Conservation (phyloP, 2,113 vertebrate species). For the Tamias sibiricus region DNA sequence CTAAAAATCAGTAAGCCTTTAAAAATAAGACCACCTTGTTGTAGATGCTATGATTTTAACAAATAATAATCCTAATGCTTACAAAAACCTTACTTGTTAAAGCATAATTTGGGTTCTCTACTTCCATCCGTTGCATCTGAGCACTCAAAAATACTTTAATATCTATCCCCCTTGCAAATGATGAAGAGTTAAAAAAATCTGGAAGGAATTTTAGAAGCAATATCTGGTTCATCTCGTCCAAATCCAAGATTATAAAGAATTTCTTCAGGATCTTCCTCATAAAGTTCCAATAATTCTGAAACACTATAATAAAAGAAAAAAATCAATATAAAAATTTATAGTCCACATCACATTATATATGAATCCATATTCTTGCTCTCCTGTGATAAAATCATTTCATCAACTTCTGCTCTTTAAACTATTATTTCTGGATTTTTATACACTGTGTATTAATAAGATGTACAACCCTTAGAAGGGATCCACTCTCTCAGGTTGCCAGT, state of each 20-base stretch:
- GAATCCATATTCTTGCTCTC: slow-evolving; percentile 30
- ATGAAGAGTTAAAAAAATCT: slow-evolving; percentile 95
- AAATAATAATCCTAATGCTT: slow-evolving; percentile 21
- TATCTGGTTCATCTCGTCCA: slow-evolving; percentile 97
- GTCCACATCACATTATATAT: background rate
- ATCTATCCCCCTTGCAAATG: slow-evolving; percentile 96
- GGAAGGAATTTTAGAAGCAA: slow-evolving; percentile 95
- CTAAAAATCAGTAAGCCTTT: slow-evolving; percentile 33
- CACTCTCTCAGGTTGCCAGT: background rate
- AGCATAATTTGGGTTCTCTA: slow-evolving; percentile 98
- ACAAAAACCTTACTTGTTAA: slow-evolving; percentile 94
- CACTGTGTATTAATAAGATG: background rate
- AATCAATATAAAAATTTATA: background rate
- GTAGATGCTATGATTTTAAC: background rate
- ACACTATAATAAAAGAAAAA: slow-evolving; percentile 88
- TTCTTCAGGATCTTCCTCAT: slow-evolving; percentile 98
- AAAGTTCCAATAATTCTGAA: slow-evolving; percentile 97
- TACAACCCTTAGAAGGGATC: background rate
- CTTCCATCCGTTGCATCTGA: slow-evolving; percentile 97
- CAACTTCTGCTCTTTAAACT: background rate
- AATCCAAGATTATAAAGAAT: slow-evolving; percentile 98
- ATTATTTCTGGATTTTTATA: background rate
- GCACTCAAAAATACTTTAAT: slow-evolving; percentile 98
- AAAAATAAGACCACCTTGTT: background rate
- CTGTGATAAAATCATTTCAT: background rate